These are phyloP conservation scores for Cygnus atratus DNA, from an alignment of 2,113 vertebrate genomes.

Conservation along the genomic window DNA sequence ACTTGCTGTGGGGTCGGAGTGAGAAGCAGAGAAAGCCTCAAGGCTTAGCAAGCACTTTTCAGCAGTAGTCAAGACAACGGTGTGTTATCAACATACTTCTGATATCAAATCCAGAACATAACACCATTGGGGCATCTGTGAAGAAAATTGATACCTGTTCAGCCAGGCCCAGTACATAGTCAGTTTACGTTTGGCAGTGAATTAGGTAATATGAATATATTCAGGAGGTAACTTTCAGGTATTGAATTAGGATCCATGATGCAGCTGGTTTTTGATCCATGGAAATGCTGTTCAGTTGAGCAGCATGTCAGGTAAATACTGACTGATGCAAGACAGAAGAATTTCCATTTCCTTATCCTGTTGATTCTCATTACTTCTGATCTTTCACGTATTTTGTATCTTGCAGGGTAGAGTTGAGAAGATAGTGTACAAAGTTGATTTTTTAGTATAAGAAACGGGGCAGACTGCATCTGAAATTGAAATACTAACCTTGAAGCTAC, in stretches of 20 bases:
- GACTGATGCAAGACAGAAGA: background rate
- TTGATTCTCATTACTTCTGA: background rate
- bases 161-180: background rate
- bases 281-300: background rate
- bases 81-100: background rate
- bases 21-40: background rate
- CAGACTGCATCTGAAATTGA: slow-evolving; percentile 3
- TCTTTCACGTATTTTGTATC: background rate
- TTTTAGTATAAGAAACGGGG: background rate
- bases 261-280: background rate
- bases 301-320: background rate
- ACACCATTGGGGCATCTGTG: background rate
- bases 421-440: background rate
- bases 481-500: background rate
- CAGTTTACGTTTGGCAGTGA: background rate
- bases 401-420: background rate
- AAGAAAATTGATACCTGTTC: background rate
- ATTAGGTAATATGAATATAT: background rate
- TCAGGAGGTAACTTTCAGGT: background rate
- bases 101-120: background rate
- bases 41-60: background rate
- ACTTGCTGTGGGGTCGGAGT: background rate
- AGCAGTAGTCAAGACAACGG: background rate
- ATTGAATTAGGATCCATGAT: background rate
- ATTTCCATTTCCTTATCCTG: slow-evolving; percentile 12